Evolutionary conservation across 2,797 vertebrate species (phyloP).

Genomic region (Linurgus olivaceus): DNA sequence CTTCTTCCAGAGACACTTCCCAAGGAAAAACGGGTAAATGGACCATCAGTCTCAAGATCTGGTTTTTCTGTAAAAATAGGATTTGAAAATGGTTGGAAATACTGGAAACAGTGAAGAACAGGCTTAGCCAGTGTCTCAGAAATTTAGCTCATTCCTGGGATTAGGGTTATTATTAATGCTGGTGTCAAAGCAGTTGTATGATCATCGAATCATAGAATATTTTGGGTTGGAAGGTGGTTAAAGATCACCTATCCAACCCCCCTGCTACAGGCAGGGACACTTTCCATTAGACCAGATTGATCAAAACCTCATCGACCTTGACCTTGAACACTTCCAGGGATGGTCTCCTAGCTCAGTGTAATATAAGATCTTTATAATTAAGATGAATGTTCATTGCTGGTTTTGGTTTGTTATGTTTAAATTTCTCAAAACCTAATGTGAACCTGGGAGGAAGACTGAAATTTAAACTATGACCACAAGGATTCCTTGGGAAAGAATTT

Average conservation of each 20-base stretch:
- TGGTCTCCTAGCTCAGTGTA: not conserved
- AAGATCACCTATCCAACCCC: not conserved
- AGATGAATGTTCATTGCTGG: not conserved
- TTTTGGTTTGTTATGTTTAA: not conserved
- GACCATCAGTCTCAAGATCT: not conserved
- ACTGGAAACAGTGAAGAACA: not conserved
- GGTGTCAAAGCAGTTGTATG: not conserved
- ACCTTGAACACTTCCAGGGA: not conserved
- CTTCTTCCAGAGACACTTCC: constrained; percentile 90
- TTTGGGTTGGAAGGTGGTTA: not conserved
- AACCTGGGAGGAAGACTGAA: not conserved
- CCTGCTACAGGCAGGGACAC: not conserved
- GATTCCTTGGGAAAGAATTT: not conserved
- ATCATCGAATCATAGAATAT: not conserved
- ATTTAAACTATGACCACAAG: not conserved
- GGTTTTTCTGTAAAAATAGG: not conserved
- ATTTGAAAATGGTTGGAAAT: not conserved
- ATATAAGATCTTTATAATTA: not conserved
- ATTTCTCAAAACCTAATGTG: not conserved
- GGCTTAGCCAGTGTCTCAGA: not conserved
- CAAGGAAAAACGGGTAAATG: constrained; percentile 82
- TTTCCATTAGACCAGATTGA: not conserved
- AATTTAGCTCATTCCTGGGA: not conserved
- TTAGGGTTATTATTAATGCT: not conserved
- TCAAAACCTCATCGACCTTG: not conserved